A percentile compares a stretch with the other conserved stretches of the same genome.
These are phyloP conservation scores for Leuciscus waleckii DNA, from an alignment of 2,797 vertebrate genomes.

Conservation along the genomic window DNA sequence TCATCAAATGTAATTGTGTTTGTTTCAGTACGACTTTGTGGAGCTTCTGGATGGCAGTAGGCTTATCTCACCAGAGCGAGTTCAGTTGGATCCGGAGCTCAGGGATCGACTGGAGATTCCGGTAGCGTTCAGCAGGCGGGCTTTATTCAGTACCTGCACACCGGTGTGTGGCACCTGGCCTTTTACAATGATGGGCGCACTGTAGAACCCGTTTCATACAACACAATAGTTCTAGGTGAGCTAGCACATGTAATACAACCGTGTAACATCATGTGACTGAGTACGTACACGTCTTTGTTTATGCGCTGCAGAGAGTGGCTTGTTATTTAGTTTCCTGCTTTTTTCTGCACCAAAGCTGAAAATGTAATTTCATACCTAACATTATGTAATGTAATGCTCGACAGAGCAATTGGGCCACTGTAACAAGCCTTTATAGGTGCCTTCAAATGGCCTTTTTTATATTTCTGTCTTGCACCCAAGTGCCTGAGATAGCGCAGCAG, in stretches of 20 bases:
- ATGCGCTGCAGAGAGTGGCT: neutral
- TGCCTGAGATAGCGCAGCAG: conserved; percentile 36
- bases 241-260: neutral
- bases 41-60: conserved; percentile 96
- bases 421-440: conserved; percentile 9
- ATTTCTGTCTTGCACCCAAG: conserved; percentile 44
- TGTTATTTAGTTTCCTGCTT: conserved; percentile 14
- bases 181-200: conserved; percentile 97
- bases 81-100: conserved; percentile 80
- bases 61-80: conserved; percentile 89
- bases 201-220: conserved; percentile 91
- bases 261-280: neutral
- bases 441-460: conserved; percentile 33
- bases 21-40: conserved; percentile 94
- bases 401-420: conserved; percentile 19
- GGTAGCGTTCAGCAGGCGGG: conserved; percentile 92
- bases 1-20: conserved; percentile 10
- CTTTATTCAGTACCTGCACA: conserved; percentile 97
- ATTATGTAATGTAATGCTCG: conserved; percentile 11
- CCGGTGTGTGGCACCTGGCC: conserved; percentile 97
- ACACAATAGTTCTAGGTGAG: conserved; percentile 95
- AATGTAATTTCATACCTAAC: neutral
- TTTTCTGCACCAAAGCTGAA: neutral
- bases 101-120: conserved; percentile 81
- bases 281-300: neutral